These are phyloP conservation scores for Andrena praecox DNA, from an alignment of 2,888 invertebrate genomes.

Conservation along the genomic window DNA sequence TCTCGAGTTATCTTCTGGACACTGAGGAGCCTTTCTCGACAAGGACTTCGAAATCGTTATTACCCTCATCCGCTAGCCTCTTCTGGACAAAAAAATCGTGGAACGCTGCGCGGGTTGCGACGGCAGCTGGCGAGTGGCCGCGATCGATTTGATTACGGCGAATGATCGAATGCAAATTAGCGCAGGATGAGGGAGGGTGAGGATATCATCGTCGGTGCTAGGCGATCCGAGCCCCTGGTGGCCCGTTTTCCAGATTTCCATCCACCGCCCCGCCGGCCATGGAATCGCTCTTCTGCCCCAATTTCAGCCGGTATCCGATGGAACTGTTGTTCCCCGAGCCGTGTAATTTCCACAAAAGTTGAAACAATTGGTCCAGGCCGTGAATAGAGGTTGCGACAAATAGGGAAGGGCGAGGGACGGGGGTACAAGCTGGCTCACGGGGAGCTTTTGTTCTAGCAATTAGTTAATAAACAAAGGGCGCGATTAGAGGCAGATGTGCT, in stretches of 20 bases:
- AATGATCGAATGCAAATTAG: slow-evolving; percentile 79
- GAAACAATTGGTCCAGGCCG: slow-evolving; percentile 56
- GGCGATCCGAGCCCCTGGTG: slow-evolving; percentile 39
- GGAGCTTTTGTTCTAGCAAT: slow-evolving; percentile 22
- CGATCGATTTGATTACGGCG: slow-evolving; percentile 75
- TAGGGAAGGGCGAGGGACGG: background rate
- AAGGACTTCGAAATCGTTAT: background rate
- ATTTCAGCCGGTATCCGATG: slow-evolving; percentile 54
- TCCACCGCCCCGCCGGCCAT: background rate
- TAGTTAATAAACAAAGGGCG: slow-evolving; percentile 30
- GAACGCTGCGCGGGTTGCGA: slow-evolving; percentile 1
- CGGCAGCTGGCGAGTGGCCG: slow-evolving; percentile 21
- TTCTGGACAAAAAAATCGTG: background rate
- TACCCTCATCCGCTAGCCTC: background rate
- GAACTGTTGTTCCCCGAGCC: slow-evolving; percentile 57
- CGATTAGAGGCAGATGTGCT: background rate
- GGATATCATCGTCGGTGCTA: slow-evolving; percentile 55
- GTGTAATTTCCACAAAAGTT: slow-evolving; percentile 65
- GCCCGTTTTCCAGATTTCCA: slow-evolving; percentile 66
- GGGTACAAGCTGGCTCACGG: background rate
- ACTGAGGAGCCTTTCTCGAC: no score
- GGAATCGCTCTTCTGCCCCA: slow-evolving; percentile 30
- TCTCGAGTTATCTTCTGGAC: no score
- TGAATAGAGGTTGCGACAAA: slow-evolving; percentile 27
- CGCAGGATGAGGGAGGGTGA: slow-evolving; percentile 30